These are phyloP conservation scores for Pseudomyrmex concolor DNA, from an alignment of 1,140 invertebrate genomes.

Conservation along the genomic window DNA sequence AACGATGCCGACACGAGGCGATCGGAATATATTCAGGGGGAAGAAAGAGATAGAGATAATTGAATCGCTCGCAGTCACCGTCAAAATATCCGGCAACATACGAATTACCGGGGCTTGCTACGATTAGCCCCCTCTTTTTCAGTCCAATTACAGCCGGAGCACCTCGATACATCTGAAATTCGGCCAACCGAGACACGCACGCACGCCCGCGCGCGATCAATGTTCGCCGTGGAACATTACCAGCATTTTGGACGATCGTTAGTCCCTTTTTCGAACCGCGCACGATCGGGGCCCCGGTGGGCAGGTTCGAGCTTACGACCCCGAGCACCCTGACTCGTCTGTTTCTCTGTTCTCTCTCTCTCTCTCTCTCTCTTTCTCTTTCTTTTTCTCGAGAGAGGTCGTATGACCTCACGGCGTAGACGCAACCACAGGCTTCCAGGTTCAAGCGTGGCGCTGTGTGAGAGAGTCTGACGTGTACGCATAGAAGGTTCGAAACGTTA, in stretches of 20 bases:
- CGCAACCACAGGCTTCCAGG: conserved; percentile 73
- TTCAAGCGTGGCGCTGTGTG: conserved; percentile 48
- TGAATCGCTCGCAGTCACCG: conserved; percentile 49
- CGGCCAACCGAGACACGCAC: conserved; percentile 40
- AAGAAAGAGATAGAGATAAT: conserved; percentile 1
- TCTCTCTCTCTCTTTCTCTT: conserved; percentile 60
- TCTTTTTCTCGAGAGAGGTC: conserved; percentile 75
- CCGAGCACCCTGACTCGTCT: conserved; percentile 36
- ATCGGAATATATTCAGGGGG: neutral
- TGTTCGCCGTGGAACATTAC: conserved; percentile 34
- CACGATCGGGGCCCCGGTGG: neutral
- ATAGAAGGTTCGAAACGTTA: neutral
- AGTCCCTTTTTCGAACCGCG: conserved; percentile 54
- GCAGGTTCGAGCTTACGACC: conserved; percentile 39
- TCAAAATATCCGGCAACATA: conserved; percentile 47
- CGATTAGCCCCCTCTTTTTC: conserved; percentile 41
- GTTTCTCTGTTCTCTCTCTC: conserved; percentile 69
- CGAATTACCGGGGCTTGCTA: conserved; percentile 15
- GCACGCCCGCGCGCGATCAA: conserved; percentile 8
- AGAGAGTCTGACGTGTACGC: neutral
- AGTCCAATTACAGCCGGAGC: conserved; percentile 34
- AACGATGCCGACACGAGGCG: conserved; percentile 18
- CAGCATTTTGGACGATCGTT: conserved; percentile 47
- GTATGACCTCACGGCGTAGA: conserved; percentile 75
- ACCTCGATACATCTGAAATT: conserved; percentile 22